These are phyloP conservation scores for Struthidea cinerea DNA, from an alignment of 2,113 vertebrate genomes.

Conservation along the genomic window DNA sequence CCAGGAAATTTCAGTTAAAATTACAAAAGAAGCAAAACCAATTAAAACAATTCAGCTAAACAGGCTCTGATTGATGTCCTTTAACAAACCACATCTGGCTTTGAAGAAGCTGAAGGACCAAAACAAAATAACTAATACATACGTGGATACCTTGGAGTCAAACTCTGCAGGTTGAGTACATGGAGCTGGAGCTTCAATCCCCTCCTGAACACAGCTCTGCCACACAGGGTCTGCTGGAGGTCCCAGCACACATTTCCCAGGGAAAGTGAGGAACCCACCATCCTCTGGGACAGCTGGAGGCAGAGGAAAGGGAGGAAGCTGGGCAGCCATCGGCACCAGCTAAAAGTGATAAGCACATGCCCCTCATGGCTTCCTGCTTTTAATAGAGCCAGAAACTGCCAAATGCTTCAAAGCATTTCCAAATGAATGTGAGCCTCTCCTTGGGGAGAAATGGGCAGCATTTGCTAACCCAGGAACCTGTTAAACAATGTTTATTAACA, in stretches of 20 bases:
- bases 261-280: neutral
- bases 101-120: neutral
- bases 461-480: neutral
- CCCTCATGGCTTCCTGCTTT: neutral
- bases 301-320: neutral
- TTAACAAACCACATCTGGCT: neutral
- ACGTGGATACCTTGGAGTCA: neutral
- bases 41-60: neutral
- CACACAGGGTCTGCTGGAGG: neutral
- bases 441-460: neutral
- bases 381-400: neutral
- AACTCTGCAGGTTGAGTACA: neutral
- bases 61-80: neutral
- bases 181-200: rapidly evolving
- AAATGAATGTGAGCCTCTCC: neutral
- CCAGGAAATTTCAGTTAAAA: neutral
- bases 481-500: neutral
- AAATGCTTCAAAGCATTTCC: neutral
- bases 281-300: neutral
- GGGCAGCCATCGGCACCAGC: neutral
- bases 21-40: neutral
- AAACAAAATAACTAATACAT: neutral
- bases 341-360: neutral
- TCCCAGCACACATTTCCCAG: neutral
- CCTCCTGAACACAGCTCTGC: neutral